These are phyloP conservation scores for Sinocyclocheilus rhinocerous DNA, from an alignment of 2,113 vertebrate genomes.

Conservation along the genomic window DNA sequence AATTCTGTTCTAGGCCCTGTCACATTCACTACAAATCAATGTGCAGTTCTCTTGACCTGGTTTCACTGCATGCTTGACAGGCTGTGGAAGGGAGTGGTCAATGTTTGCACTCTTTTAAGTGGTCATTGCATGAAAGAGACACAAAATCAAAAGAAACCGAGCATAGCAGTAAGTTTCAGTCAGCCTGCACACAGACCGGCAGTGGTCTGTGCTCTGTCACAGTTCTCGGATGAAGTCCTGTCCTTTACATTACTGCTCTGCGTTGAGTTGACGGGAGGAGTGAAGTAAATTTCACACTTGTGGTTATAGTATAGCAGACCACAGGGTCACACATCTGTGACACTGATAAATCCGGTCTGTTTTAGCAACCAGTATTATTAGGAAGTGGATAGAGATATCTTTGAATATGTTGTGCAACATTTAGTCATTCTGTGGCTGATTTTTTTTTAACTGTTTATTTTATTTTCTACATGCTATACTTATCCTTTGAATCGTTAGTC, in stretches of 20 bases:
- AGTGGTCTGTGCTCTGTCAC: neutral
- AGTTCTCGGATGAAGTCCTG: neutral
- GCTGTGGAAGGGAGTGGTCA: neutral
- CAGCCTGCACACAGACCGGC: neutral
- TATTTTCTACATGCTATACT: neutral
- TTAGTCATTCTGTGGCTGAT: neutral
- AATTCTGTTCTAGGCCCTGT: neutral
- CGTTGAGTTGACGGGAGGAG: neutral
- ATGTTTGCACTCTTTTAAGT: neutral
- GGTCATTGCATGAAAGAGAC: neutral
- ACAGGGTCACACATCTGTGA: neutral
- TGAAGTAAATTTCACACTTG: neutral
- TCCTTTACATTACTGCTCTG: neutral
- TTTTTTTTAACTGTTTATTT: neutral
- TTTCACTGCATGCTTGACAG: neutral
- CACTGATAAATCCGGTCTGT: neutral
- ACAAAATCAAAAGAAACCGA: neutral
- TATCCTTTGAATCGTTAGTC: neutral
- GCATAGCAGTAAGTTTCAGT: neutral
- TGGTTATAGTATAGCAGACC: neutral
- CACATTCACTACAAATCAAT: neutral
- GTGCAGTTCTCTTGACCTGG: constrained; percentile 1
- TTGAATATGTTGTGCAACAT: neutral
- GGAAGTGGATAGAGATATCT: neutral
- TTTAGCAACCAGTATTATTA: constrained; percentile 6